A percentile compares a stretch with the other conserved stretches of the same genome.
phyloP scores from a whole-genome alignment of 2,797 vertebrate genomes.

The Danio tinwini region DNA sequence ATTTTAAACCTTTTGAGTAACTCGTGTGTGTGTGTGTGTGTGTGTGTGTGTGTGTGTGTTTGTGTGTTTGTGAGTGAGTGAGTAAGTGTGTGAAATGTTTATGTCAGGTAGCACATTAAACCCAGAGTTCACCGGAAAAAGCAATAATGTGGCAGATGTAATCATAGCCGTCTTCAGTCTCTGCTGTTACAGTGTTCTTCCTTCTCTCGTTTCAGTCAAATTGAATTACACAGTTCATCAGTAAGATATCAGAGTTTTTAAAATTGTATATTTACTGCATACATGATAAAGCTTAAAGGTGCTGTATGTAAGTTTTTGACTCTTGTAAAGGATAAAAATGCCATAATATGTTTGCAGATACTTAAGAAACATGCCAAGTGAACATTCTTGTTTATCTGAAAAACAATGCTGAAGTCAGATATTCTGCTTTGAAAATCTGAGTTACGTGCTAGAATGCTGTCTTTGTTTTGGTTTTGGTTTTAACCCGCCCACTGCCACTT shows the following conservation, averaged over 20 bases:
- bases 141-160: background rate
- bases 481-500: too few species aligned
- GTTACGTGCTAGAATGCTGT: too few species aligned
- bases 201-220: background rate
- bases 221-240: background rate
- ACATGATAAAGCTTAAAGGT: too few species aligned
- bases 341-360: too few species aligned
- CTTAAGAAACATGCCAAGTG: too few species aligned
- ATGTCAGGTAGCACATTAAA: conserved; percentile 18
- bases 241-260: background rate
- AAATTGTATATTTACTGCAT: background rate
- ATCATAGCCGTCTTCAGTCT: background rate
- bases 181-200: background rate
- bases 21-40: conserved; percentile 32
- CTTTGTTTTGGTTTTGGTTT: too few species aligned
- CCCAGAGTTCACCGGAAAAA: background rate
- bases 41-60: conserved; percentile 37
- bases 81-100: background rate
- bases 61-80: conserved; percentile 16
- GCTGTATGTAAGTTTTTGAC: too few species aligned
- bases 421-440: too few species aligned
- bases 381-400: too few species aligned
- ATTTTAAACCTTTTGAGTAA: conserved; percentile 62
- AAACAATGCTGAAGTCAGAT: too few species aligned
- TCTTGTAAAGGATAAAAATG: too few species aligned